Evolutionary conservation across 2,888 invertebrate genomes (phyloP).

Genomic region (Ornithoptera priamus): DNA sequence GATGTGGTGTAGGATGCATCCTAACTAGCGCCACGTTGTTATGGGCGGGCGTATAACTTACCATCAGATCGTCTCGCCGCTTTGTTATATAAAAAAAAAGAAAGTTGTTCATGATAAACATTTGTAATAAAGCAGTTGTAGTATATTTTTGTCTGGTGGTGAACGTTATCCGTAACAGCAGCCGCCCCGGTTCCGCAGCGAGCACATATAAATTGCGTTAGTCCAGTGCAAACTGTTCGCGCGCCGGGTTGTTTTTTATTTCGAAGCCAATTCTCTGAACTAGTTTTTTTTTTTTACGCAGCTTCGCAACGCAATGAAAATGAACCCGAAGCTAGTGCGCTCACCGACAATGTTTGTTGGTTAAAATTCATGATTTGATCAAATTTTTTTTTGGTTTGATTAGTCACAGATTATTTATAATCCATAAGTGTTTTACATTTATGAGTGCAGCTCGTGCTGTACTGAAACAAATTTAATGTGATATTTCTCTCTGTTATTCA

Average conservation of each 20-base stretch:
- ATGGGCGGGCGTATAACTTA: too few relatives aligned
- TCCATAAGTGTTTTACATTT: too few relatives aligned
- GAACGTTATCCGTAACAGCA: not conserved
- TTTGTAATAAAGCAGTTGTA: too few relatives aligned
- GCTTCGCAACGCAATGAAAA: conserved; percentile 1
- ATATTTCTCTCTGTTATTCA: too few relatives aligned
- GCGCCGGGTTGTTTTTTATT: conserved; percentile 1
- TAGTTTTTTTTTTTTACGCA: conserved; percentile 3
- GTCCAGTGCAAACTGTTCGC: conserved; percentile 1
- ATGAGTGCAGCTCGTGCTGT: too few relatives aligned
- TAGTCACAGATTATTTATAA: not conserved
- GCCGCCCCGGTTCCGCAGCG: conserved; percentile 2
- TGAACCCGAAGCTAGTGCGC: not conserved
- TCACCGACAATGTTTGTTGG: not conserved
- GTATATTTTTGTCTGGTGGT: too few relatives aligned
- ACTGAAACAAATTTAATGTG: too few relatives aligned
- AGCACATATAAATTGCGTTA: conserved; percentile 14
- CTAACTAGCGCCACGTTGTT: too few relatives aligned
- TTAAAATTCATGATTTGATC: not conserved
- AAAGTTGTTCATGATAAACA: too few relatives aligned
- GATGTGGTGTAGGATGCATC: too few relatives aligned
- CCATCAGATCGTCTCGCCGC: too few relatives aligned
- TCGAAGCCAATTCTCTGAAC: conserved; percentile 8
- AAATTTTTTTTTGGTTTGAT: not conserved
- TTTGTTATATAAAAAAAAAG: too few relatives aligned